phyloP scores from a whole-genome alignment of 2,888 invertebrate genomes.

The Pseudococcus jackbeardsleyi region DNA sequence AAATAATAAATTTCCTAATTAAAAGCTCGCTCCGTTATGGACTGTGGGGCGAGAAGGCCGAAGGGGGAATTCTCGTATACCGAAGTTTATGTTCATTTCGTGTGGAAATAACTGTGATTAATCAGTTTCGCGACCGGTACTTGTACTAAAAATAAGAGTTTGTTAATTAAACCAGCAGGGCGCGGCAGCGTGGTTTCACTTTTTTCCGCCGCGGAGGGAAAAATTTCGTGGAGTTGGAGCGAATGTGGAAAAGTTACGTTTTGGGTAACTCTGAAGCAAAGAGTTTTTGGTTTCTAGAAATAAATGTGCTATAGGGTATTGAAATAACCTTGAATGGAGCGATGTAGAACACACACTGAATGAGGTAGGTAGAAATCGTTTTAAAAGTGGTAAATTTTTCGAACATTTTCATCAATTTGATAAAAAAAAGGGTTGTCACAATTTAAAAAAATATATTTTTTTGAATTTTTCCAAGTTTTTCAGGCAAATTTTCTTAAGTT shows the following conservation, averaged over 20 bases:
- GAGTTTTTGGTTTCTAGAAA: too few species aligned
- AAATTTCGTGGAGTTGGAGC: not conserved
- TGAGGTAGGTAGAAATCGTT: too few species aligned
- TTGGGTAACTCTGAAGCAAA: not conserved
- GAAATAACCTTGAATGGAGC: too few species aligned
- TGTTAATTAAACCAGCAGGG: slow-evolving; percentile 22
- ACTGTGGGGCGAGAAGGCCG: not conserved
- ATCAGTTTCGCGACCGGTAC: slow-evolving; percentile 40
- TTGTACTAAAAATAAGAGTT: slow-evolving; percentile 25
- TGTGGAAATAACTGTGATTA: slow-evolving; percentile 44
- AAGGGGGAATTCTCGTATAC: not conserved
- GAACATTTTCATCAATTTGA: too few species aligned
- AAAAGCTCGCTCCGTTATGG: not conserved
- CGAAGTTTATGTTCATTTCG: slow-evolving; percentile 35
- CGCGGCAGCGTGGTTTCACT: not conserved
- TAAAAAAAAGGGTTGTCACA: too few species aligned
- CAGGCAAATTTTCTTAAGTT: too few species aligned
- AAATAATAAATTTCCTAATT: slow-evolving; percentile 35
- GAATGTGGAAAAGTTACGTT: not conserved
- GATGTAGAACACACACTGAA: too few species aligned
- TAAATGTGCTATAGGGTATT: too few species aligned
- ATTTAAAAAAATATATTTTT: too few species aligned
- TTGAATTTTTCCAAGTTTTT: too few species aligned
- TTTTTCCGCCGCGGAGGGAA: not conserved
- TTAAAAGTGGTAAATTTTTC: too few species aligned